These are phyloP conservation scores for Cryptophagus acutangulus DNA, from an alignment of 2,888 invertebrate species.

Conservation along the genomic window DNA sequence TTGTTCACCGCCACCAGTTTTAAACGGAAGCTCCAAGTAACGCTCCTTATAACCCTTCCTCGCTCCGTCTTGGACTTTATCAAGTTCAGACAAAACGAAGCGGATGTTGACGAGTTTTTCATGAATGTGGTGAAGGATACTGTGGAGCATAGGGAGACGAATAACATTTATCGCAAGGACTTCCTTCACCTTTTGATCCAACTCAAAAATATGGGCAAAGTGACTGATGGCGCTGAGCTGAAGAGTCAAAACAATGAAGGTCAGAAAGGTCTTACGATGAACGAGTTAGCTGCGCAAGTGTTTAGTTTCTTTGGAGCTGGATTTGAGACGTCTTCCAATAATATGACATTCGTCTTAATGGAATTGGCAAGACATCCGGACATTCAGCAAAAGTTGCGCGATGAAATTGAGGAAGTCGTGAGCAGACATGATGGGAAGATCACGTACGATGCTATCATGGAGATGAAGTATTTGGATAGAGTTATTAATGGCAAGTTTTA, in stretches of 20 bases:
- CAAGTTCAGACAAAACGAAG: slow-evolving; percentile 24
- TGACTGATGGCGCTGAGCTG: slow-evolving; percentile 31
- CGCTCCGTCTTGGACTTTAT: slow-evolving; percentile 20
- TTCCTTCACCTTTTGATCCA: slow-evolving; percentile 53
- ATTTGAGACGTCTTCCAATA: slow-evolving; percentile 26
- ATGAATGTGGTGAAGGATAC: slow-evolving; percentile 45
- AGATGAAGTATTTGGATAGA: too few relatives aligned
- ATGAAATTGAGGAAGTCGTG: too few relatives aligned
- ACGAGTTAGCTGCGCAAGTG: slow-evolving; percentile 22
- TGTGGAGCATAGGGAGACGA: slow-evolving; percentile 47
- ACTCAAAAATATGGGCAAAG: slow-evolving; percentile 42
- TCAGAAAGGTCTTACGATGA: slow-evolving; percentile 7
- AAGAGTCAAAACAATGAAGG: slow-evolving; percentile 14
- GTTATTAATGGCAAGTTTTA: too few relatives aligned
- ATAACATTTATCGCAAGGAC: slow-evolving; percentile 50
- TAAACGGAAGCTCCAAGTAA: background rate
- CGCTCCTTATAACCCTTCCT: background rate
- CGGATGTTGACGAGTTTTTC: slow-evolving; percentile 46
- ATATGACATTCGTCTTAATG: slow-evolving; percentile 23
- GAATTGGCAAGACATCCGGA: too few relatives aligned
- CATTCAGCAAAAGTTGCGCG: too few relatives aligned
- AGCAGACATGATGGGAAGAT: too few relatives aligned
- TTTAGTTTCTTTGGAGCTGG: slow-evolving; percentile 25
- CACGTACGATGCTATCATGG: too few relatives aligned
- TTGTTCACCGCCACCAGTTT: background rate